These are phyloP conservation scores for Myoxocephalus aenaeus DNA, from an alignment of 2,797 vertebrate genomes.

Conservation along the genomic window DNA sequence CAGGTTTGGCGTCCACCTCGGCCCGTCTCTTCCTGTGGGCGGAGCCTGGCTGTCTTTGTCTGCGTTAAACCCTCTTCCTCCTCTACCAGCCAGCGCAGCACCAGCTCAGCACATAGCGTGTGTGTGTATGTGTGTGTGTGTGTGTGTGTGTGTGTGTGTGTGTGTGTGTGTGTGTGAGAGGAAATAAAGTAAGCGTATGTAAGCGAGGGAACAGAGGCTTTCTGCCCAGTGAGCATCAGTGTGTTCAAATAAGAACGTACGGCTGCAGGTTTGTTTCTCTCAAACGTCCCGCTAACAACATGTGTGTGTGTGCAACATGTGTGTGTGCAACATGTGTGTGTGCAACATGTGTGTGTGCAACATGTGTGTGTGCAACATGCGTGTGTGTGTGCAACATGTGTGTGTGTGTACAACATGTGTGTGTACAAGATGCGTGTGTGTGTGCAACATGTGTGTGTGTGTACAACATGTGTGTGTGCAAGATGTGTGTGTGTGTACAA, in stretches of 20 bases:
- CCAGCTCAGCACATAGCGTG: slow-evolving; percentile 68
- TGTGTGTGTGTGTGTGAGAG: no score
- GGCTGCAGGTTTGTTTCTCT: neutral
- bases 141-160: neutral
- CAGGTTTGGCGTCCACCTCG: slow-evolving; percentile 70
- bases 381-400: no score
- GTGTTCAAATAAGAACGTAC: slow-evolving; percentile 33
- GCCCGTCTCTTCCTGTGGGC: slow-evolving; percentile 73
- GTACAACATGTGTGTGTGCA: neutral
- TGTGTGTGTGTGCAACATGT: no score
- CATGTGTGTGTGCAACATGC: no score
- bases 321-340: no score
- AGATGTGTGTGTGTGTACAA: no score
- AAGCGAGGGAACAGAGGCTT: neutral
- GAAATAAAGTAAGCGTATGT: no score
- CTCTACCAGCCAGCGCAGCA: slow-evolving; percentile 58
- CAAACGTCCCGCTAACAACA: neutral
- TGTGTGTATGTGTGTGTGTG: neutral
- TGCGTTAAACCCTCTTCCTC: slow-evolving; percentile 77
- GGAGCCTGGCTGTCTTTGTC: slow-evolving; percentile 70
- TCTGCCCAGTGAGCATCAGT: slow-evolving; percentile 31
- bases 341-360: no score
- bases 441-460: no score
- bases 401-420: no score
- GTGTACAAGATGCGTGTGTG: no score